Percentiles rank a stretch among this genome's conserved stretches.
Evolutionary conservation across 2,113 vertebrate genomes (phyloP).

Genomic region (Tyrannus savana): DNA sequence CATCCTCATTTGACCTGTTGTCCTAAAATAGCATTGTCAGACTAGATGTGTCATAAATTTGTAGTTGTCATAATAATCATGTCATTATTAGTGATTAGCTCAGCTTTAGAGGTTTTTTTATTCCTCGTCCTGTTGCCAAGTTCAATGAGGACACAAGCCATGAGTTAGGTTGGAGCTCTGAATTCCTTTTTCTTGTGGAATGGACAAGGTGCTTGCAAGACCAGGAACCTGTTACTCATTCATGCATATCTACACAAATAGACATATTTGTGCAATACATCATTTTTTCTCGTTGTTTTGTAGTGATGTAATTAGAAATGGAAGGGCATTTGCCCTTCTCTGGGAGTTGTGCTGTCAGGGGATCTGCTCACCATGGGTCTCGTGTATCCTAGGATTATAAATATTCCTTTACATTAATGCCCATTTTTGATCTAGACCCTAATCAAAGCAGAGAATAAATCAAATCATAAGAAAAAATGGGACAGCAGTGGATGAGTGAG

Average conservation of each 20-base stretch:
- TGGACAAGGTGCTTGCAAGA: not conserved
- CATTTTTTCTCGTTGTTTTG: not conserved
- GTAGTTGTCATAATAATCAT: not conserved
- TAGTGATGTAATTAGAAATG: not conserved
- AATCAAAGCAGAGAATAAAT: not conserved
- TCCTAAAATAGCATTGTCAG: constrained; percentile 8
- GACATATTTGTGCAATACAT: not conserved
- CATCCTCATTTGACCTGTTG: not conserved
- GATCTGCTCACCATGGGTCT: not conserved
- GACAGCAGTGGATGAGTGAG: not conserved
- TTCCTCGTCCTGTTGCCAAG: not conserved
- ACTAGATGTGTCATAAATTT: not conserved
- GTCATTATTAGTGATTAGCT: constrained; percentile 1
- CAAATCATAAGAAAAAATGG: not conserved
- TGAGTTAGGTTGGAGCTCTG: not conserved
- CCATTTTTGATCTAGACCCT: not conserved
- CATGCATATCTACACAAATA: not conserved
- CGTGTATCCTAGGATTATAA: not conserved
- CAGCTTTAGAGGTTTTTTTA: not conserved
- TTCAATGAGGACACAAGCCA: not conserved
- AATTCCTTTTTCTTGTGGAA: not conserved
- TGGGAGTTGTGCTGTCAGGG: not conserved
- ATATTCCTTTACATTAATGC: not conserved
- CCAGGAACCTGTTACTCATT: not conserved
- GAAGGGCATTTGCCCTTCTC: not conserved